Evolutionary conservation across 2,113 vertebrate genomes (phyloP).

Genomic region (Lynx canadensis): DNA sequence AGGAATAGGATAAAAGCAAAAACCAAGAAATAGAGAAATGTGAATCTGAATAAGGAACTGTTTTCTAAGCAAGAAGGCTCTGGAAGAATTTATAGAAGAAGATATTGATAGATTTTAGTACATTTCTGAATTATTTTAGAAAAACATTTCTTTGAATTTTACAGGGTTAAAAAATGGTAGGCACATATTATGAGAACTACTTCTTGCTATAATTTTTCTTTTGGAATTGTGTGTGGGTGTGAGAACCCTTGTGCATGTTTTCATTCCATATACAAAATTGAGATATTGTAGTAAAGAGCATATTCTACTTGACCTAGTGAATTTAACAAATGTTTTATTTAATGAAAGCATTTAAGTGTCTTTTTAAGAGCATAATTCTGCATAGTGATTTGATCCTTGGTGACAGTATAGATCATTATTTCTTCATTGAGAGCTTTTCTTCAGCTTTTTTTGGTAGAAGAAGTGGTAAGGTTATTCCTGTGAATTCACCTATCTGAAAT

Average conservation of each 20-base stretch:
- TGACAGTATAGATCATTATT: not conserved
- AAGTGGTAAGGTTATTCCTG: not conserved
- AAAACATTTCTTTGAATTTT: constrained; percentile 27
- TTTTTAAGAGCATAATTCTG: not conserved
- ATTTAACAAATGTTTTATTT: constrained; percentile 25
- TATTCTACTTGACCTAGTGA: not conserved
- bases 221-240: not conserved
- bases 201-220: not conserved
- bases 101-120: not conserved
- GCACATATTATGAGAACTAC: not conserved
- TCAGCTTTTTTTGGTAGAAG: not conserved
- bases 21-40: not conserved
- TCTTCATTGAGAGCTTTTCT: not conserved
- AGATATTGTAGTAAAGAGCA: not conserved
- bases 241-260: not conserved
- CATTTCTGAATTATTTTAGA: not conserved
- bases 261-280: not conserved
- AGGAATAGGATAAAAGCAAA: not conserved
- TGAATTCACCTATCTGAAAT: not conserved
- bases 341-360: not conserved
- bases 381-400: not conserved
- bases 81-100: not conserved
- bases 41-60: not conserved
- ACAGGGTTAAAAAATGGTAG: not conserved
- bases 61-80: not conserved